These are phyloP conservation scores for Cuniculus paca DNA, from an alignment of 2,797 vertebrate species.

Conservation along the genomic window DNA sequence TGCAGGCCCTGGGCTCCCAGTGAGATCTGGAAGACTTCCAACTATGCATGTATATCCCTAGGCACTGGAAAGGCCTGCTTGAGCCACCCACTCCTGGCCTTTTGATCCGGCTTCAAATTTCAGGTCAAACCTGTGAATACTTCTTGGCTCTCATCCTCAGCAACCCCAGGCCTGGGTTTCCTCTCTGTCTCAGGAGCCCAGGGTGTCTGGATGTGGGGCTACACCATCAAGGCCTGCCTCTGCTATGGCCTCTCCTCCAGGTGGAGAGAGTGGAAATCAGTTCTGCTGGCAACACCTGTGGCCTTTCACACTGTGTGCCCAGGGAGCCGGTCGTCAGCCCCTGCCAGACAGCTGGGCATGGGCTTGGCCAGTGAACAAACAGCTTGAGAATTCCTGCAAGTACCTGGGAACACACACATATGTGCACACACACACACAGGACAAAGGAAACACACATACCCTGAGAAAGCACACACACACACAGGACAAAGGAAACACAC, in stretches of 20 bases:
- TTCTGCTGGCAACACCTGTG: slow-evolving; percentile 52
- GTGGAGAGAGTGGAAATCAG: not conserved
- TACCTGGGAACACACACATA: not conserved
- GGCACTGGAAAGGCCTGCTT: slow-evolving; percentile 51
- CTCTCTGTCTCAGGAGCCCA: not conserved
- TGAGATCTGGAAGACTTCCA: slow-evolving; percentile 66
- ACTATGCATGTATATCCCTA: slow-evolving; percentile 75
- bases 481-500: not conserved
- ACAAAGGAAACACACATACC: not conserved
- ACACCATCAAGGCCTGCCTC: not conserved
- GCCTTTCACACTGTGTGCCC: not conserved
- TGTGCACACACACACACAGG: not conserved
- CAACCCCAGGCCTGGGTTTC: slow-evolving; percentile 31
- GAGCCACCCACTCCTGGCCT: slow-evolving; percentile 60
- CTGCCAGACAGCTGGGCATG: slow-evolving; percentile 47
- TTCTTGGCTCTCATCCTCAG: slow-evolving; percentile 67
- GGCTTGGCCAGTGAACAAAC: slow-evolving; percentile 66
- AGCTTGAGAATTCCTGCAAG: not conserved
- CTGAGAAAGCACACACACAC: not conserved
- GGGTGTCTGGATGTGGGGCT: not conserved
- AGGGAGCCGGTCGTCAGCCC: not conserved
- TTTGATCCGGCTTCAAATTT: slow-evolving; percentile 77
- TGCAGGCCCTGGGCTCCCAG: not conserved
- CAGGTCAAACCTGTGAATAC: slow-evolving; percentile 57
- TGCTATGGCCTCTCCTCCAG: not conserved